Percentiles rank a stretch among this genome's conserved stretches.
phyloP scores from a whole-genome alignment of 2,888 invertebrate species.

The Himalopsyche japonica region DNA sequence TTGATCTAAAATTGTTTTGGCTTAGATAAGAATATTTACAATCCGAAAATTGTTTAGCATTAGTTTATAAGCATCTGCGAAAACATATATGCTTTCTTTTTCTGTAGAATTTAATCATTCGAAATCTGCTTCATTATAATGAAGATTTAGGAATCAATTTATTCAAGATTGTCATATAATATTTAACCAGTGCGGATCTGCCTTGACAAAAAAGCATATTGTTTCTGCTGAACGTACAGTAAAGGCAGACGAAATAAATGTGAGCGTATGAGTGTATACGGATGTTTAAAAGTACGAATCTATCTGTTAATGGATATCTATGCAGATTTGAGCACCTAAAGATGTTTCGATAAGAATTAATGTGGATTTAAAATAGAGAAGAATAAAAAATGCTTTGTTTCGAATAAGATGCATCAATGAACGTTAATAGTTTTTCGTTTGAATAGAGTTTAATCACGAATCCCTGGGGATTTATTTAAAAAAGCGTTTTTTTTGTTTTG shows the following conservation, averaged over 20 bases:
- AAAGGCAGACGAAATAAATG: background rate
- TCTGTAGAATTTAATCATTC: background rate
- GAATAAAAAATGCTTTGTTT: background rate
- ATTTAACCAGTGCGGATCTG: background rate
- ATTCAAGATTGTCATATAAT: background rate
- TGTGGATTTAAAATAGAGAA: background rate
- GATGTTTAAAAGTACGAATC: background rate
- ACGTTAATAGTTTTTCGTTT: background rate
- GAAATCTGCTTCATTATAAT: too few relatives aligned
- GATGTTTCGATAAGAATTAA: background rate
- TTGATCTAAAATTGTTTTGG: too few relatives aligned
- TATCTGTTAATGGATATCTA: background rate
- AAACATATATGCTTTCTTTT: too few relatives aligned
- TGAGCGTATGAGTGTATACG: background rate
- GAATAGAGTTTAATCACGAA: too few relatives aligned
- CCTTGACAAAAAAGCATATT: background rate
- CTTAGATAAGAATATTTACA: too few relatives aligned
- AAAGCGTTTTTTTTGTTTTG: too few relatives aligned
- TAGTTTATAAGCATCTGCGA: too few relatives aligned
- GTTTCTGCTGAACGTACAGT: background rate
- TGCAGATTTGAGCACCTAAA: constrained; percentile 5
- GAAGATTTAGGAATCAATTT: too few relatives aligned
- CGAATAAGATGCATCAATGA: background rate
- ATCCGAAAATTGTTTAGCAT: too few relatives aligned
- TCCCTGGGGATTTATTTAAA: too few relatives aligned